Conservation (phyloP, 2,113 vertebrate species). For the Naja naja region DNA sequence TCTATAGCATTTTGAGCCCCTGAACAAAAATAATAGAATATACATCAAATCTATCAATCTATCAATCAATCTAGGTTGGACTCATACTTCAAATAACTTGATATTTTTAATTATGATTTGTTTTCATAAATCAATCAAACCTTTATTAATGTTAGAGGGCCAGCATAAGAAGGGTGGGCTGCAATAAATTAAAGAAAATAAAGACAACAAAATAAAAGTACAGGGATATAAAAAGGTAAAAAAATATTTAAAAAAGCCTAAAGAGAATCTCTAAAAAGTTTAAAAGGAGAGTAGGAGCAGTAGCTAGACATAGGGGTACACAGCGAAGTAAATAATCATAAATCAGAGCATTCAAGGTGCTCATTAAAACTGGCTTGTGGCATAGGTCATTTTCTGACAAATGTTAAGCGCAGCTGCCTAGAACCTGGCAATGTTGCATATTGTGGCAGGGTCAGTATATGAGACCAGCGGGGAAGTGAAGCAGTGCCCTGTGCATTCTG, state of each 20-base stretch:
- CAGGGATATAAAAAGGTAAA: background rate
- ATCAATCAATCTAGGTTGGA: background rate
- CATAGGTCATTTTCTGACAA: background rate
- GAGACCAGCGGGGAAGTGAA: background rate
- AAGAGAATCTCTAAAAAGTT: background rate
- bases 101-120: background rate
- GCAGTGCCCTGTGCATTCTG: background rate
- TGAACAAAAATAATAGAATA: background rate
- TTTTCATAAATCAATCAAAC: background rate
- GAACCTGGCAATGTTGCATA: background rate
- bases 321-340: background rate
- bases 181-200: background rate
- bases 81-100: background rate
- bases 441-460: background rate
- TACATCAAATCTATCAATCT: background rate
- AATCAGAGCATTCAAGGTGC: background rate
- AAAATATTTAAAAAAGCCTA: background rate
- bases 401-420: background rate
- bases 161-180: background rate
- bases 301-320: background rate
- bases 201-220: background rate
- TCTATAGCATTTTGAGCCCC: background rate
- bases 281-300: background rate
- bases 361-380: background rate
- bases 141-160: background rate